Conservation (phyloP, 2,888 invertebrate species). For the Lysandra coridon region DNA sequence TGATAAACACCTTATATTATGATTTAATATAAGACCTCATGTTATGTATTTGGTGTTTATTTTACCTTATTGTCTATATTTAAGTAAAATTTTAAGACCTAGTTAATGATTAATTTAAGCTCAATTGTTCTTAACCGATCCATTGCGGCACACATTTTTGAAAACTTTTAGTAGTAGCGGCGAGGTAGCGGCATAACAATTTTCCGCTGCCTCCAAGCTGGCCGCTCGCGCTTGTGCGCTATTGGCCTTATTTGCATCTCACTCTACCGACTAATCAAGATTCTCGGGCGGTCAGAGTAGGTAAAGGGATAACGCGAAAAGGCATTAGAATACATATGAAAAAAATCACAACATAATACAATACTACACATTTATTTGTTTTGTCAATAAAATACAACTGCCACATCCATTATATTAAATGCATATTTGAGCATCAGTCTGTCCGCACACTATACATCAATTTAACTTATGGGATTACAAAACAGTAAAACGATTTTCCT, state of each 20-base stretch:
- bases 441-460: conserved; percentile 37
- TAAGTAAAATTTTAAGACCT: no score
- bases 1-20: conserved; percentile 9
- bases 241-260: no score
- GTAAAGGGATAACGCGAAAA: no score
- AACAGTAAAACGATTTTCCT: not conserved
- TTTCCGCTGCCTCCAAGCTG: no score
- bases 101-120: no score
- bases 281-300: no score
- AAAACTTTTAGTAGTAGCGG: no score
- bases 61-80: not conserved
- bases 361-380: conserved; percentile 50
- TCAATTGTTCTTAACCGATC: no score
- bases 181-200: no score
- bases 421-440: conserved; percentile 47
- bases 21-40: conserved; percentile 25
- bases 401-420: conserved; percentile 48
- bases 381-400: conserved; percentile 47
- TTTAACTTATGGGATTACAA: conserved; percentile 15
- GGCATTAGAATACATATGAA: conserved; percentile 37
- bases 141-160: no score
- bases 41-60: not conserved
- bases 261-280: no score
- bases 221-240: no score
- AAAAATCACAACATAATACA: conserved; percentile 43